A percentile compares a stretch with the other conserved stretches of the same genome.
phyloP scores from a whole-genome alignment of 2,113 vertebrate genomes.

The Limnothrissa miodon region DNA sequence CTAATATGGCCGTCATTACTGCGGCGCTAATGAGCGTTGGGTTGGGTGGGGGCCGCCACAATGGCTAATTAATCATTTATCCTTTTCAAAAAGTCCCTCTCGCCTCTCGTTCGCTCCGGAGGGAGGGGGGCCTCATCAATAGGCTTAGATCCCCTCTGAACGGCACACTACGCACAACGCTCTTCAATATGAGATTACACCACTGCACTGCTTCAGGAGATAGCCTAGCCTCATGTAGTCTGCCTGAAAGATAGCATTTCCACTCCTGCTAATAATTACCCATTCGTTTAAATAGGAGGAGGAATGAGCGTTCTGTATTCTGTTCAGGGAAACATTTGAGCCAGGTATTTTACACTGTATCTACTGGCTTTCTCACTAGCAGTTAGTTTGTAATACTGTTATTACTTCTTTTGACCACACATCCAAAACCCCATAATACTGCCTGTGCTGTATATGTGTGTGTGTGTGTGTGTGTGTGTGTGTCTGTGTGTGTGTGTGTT shows the following conservation, averaged over 20 bases:
- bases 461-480: no score
- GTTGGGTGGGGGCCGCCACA: slow-evolving; percentile 44
- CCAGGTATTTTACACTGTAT: not conserved
- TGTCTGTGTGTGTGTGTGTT: no score
- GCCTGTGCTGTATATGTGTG: no score
- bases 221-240: not conserved
- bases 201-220: not conserved
- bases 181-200: not conserved
- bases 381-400: no score
- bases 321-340: no score
- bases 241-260: not conserved
- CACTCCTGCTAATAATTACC: not conserved
- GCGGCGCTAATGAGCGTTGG: slow-evolving; percentile 54
- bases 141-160: not conserved
- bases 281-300: not conserved
- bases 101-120: not conserved
- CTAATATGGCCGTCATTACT: slow-evolving; percentile 59
- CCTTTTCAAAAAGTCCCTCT: slow-evolving; percentile 1
- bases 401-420: no score
- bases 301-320: not conserved
- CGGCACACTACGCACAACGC: not conserved
- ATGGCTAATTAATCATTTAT: slow-evolving; percentile 40
- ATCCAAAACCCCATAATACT: no score
- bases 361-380: not conserved
- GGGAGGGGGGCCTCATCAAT: not conserved